phyloP scores from a whole-genome alignment of 2,888 invertebrate genomes.

The Gasteruption jaculator region DNA sequence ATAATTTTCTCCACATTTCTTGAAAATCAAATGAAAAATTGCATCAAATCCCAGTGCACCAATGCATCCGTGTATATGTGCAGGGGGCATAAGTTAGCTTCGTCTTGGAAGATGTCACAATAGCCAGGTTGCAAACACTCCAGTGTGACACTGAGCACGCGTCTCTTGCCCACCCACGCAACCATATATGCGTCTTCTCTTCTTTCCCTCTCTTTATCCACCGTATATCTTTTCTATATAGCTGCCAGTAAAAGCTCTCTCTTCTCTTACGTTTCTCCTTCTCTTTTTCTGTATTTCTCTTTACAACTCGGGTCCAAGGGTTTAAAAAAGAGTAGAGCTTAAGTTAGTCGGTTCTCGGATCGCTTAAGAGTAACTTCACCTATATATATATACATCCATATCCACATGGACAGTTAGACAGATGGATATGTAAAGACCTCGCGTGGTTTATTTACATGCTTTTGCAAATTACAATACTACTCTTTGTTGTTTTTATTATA shows the following conservation, averaged over 20 bases:
- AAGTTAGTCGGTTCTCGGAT: no score
- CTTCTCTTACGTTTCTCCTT: background rate
- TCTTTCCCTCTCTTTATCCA: conserved; percentile 4
- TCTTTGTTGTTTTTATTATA: no score
- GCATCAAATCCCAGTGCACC: background rate
- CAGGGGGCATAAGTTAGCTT: conserved; percentile 18
- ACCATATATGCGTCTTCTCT: conserved; percentile 13
- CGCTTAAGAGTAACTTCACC: no score
- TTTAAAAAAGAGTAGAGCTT: no score
- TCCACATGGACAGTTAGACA: no score
- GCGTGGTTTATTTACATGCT: no score
- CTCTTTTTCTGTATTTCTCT: background rate
- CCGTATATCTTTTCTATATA: conserved; percentile 4
- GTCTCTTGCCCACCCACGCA: conserved; percentile 36
- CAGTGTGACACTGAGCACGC: conserved; percentile 42
- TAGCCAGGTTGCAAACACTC: conserved; percentile 38
- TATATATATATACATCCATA: no score
- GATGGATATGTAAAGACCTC: no score
- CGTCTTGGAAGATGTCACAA: conserved; percentile 38
- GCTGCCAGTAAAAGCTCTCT: conserved; percentile 31
- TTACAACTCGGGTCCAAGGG: no score
- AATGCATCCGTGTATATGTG: background rate
- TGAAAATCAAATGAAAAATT: background rate
- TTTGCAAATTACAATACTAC: no score
- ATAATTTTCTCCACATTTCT: background rate